A percentile compares a stretch with the other conserved stretches of the same genome.
These are phyloP conservation scores for Ondatra zibethicus DNA, from an alignment of 2,113 vertebrate species.

Conservation along the genomic window DNA sequence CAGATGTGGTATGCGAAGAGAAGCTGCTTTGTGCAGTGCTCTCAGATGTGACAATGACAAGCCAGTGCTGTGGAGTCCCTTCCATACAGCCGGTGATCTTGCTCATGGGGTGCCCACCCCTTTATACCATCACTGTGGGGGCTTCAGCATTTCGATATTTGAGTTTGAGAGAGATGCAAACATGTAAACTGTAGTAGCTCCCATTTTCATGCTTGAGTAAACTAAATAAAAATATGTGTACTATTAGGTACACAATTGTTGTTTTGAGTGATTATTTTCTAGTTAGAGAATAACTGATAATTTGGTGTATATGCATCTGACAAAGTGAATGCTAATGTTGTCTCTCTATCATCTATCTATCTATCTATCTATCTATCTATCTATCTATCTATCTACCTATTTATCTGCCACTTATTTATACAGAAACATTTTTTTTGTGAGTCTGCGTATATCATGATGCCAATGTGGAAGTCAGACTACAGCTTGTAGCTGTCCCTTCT, in stretches of 20 bases:
- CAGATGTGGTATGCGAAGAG: background rate
- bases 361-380: background rate
- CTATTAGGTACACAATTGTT: background rate
- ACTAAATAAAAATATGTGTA: background rate
- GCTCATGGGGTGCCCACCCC: background rate
- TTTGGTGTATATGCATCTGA: background rate
- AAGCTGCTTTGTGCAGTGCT: background rate
- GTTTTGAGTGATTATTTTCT: conserved; percentile 7
- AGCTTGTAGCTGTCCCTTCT: background rate
- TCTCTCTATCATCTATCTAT: background rate
- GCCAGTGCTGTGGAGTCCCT: background rate
- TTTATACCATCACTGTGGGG: background rate
- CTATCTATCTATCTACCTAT: background rate
- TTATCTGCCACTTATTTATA: background rate
- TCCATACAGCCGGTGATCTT: background rate
- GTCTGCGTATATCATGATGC: background rate
- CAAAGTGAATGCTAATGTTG: background rate
- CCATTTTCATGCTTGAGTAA: conserved; percentile 35
- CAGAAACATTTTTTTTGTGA: background rate
- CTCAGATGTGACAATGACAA: background rate
- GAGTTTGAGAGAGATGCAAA: background rate
- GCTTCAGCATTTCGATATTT: background rate
- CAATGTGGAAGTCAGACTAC: background rate
- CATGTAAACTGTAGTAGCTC: background rate
- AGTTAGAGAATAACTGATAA: background rate